These are phyloP conservation scores for Penaeus japonicus DNA, from an alignment of 1,140 invertebrate genomes.

Conservation along the genomic window DNA sequence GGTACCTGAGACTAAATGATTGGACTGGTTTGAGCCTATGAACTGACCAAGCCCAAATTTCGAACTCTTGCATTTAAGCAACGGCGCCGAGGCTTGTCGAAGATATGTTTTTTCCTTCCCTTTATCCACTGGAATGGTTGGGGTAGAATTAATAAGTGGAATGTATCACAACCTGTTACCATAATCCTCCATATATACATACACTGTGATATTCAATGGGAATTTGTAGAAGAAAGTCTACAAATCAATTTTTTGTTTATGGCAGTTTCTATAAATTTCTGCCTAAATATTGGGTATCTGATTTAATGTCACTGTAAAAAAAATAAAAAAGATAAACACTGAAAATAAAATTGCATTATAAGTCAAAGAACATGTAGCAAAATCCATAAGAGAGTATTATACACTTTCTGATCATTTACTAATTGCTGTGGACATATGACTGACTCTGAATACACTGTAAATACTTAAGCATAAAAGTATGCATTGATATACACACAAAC, in stretches of 20 bases:
- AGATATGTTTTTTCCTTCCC: constrained; percentile 91
- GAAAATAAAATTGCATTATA: no score
- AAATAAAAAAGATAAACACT: no score
- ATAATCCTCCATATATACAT: neutral
- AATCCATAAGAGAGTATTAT: no score
- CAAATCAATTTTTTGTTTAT: neutral
- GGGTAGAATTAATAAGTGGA: constrained; percentile 28
- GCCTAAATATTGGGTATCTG: neutral
- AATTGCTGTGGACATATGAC: no score
- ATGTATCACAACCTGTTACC: neutral
- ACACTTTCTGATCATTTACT: no score
- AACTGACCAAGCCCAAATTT: constrained; percentile 90
- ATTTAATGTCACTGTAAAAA: no score
- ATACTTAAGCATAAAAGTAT: no score
- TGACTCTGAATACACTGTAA: no score
- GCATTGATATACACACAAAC: no score
- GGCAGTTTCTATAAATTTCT: neutral
- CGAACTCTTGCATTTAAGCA: constrained; percentile 89
- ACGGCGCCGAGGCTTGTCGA: constrained; percentile 87
- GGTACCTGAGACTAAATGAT: constrained; percentile 37
- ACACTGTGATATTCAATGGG: neutral
- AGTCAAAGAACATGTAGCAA: no score
- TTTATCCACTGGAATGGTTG: constrained; percentile 62
- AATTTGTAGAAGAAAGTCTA: neutral
- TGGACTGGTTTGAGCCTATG: constrained; percentile 69